These are phyloP conservation scores for Pediacus dermestoides DNA, from an alignment of 2,888 invertebrate species.

Conservation along the genomic window DNA sequence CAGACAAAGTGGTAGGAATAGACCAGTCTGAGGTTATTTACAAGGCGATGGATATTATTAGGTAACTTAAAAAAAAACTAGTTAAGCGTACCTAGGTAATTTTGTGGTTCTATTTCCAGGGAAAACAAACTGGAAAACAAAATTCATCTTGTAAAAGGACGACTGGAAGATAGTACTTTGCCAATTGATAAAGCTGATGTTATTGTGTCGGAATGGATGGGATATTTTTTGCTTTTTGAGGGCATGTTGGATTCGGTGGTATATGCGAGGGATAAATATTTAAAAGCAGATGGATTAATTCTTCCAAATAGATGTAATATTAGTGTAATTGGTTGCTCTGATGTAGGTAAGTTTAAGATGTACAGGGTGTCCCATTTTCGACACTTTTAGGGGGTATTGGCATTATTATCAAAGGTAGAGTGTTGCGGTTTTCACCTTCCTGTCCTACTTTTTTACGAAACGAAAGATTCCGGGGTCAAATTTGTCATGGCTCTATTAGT, in stretches of 20 bases:
- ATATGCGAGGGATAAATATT: conserved; percentile 78
- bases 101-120: conserved; percentile 44
- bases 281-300: conserved; percentile 71
- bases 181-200: conserved; percentile 80
- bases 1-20: conserved; percentile 83
- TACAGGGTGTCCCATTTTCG: too few relatives aligned
- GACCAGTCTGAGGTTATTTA: conserved; percentile 96
- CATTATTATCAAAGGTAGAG: too few relatives aligned
- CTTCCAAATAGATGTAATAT: conserved; percentile 84
- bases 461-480: too few relatives aligned
- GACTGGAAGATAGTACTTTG: conserved; percentile 77
- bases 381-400: too few relatives aligned
- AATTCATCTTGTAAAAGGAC: conserved; percentile 78
- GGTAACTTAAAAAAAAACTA: conserved; percentile 50
- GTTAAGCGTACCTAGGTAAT: too few relatives aligned
- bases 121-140: conserved; percentile 72
- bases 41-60: conserved; percentile 92
- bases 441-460: too few relatives aligned
- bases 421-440: too few relatives aligned
- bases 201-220: conserved; percentile 98
- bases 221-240: conserved; percentile 93
- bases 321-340: conserved; percentile 75
- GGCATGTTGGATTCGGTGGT: conserved; percentile 95
- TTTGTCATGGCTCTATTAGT: too few relatives aligned
- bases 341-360: conserved; percentile 63